These are phyloP conservation scores for Lasioglossum marginatum DNA, from an alignment of 2,888 invertebrate species.

Conservation along the genomic window DNA sequence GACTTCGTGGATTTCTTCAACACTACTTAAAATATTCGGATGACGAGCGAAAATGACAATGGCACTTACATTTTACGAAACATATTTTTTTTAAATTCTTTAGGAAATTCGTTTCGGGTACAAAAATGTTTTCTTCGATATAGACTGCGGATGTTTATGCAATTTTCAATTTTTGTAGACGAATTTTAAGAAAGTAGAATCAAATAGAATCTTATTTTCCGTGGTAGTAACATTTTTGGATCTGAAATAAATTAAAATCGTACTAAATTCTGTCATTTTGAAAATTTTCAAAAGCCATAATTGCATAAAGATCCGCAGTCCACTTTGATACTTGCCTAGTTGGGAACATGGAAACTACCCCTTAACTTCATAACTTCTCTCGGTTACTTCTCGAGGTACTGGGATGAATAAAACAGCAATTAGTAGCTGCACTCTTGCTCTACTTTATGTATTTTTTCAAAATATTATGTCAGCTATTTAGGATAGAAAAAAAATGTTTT, in stretches of 20 bases:
- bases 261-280: too few species aligned
- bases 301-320: too few species aligned
- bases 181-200: too few species aligned
- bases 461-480: background rate
- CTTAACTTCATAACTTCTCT: background rate
- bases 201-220: too few species aligned
- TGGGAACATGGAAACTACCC: background rate
- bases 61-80: background rate
- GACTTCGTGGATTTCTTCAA: background rate
- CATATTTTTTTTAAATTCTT: background rate
- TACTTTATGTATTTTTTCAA: background rate
- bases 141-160: too few species aligned
- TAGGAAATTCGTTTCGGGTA: background rate
- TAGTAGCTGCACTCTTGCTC: background rate
- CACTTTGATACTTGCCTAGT: background rate
- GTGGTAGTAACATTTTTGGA: too few species aligned
- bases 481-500: background rate
- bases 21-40: background rate
- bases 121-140: background rate
- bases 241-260: too few species aligned
- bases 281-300: too few species aligned
- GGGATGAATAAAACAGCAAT: background rate
- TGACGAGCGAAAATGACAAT: background rate
- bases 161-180: too few species aligned
- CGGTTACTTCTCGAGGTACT: background rate